Evolutionary conservation across 1,140 invertebrate genomes (phyloP), one percentile per base, ranked within the genome.

Genomic region (Sweltsa coloradensis): DNA sequence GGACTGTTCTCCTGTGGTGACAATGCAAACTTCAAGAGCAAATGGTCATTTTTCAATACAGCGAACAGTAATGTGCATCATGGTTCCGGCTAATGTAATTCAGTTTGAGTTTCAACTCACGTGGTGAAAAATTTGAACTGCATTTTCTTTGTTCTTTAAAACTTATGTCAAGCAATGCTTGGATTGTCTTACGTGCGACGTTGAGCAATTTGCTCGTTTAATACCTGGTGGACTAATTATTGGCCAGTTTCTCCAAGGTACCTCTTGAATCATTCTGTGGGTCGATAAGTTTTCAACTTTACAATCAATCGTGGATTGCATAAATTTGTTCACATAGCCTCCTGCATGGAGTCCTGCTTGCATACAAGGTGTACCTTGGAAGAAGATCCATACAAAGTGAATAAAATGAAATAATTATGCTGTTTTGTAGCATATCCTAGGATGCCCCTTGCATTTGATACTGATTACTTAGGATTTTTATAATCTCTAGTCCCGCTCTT

Each of bases 401-500:
- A 14, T 41, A 41, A 22, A 41, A 41, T 27, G 29, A 34, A 50
- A 16, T 22, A 45, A 22, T 43, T 24, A 43, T 24, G 16, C 21
- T 7, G 26, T 45, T 50, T 47, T 51, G 40, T 51, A 51, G 50
- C 37, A 42, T 37, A 45, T 51, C 40, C 39, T 47, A 47, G 50
- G 40, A 48, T 49, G 40, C 50, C 46, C 46, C 37, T 44, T 52
- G 47, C 50, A 52, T 52, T 52, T 52, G 50, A 52, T 52, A 49
- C 47, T 37, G 42, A 48, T 37, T 45, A 41, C 34, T 52, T 54
- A 43, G 37, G 34, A 34, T 54, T 49, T 49, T 54, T 49, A 53
- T 51, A 52, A 54, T 54, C 52, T 54, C 53, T 54, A 54, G 53
- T 54, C 53, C 51, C 50, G 53, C 50, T 51, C 46, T 54, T 49